Evolutionary conservation across 1,140 invertebrate genomes (phyloP).

Genomic region (Platyura marginata): DNA sequence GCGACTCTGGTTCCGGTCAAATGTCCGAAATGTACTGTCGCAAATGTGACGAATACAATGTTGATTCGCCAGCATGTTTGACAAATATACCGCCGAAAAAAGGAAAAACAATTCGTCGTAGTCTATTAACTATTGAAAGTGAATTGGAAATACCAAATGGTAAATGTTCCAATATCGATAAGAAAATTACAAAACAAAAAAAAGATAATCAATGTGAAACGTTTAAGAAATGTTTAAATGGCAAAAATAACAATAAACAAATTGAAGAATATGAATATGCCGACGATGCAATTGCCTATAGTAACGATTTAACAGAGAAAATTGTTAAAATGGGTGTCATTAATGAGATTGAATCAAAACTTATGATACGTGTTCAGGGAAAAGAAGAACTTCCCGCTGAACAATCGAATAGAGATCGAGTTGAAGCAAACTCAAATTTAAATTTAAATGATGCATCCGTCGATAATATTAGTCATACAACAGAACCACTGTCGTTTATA

Average conservation of each 20-base stretch:
- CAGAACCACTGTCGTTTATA: not conserved
- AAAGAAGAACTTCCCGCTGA: constrained; percentile 43
- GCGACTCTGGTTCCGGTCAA: constrained; percentile 15
- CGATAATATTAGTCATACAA: not conserved
- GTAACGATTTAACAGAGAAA: not conserved
- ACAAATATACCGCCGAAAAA: constrained; percentile 25
- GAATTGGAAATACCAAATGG: constrained; percentile 9
- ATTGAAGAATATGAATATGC: constrained; percentile 33
- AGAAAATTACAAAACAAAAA: not conserved
- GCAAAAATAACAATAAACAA: constrained; percentile 8
- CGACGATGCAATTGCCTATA: constrained; percentile 26
- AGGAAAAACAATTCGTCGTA: constrained; percentile 17
- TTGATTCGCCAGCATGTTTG: constrained; percentile 27
- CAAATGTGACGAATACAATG: constrained; percentile 24
- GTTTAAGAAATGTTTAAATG: constrained; percentile 4
- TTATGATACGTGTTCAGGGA: constrained; percentile 37
- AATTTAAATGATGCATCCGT: not conserved
- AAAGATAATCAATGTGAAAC: not conserved
- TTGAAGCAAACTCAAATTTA: not conserved
- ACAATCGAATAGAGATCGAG: constrained; percentile 1
- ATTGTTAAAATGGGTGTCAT: constrained; percentile 21
- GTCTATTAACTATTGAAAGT: constrained; percentile 19
- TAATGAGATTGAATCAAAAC: constrained; percentile 24
- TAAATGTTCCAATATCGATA: not conserved
- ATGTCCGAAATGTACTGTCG: constrained; percentile 28